phyloP scores from a whole-genome alignment of 2,113 vertebrate species.

The Pterocles gutturalis region DNA sequence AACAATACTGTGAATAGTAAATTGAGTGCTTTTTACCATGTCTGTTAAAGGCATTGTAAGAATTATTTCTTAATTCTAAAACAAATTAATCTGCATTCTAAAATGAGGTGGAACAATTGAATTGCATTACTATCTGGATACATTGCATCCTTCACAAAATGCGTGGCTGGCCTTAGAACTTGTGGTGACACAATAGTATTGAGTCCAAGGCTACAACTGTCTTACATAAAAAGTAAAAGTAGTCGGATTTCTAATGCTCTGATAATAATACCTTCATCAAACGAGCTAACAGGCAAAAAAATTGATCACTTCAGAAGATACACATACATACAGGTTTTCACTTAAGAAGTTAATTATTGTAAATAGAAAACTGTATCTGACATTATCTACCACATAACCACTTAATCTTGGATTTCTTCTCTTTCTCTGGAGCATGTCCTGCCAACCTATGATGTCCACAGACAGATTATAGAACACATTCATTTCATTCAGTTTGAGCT shows the following conservation, averaged over 20 bases:
- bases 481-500: not conserved
- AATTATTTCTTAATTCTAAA: not conserved
- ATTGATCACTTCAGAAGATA: not conserved
- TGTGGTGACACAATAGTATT: accelerated
- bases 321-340: not conserved
- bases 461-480: not conserved
- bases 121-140: not conserved
- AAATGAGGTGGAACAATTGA: not conserved
- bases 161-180: not conserved
- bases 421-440: not conserved
- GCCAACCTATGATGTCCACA: not conserved
- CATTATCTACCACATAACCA: not conserved
- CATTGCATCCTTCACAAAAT: not conserved
- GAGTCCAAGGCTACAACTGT: not conserved
- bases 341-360: not conserved
- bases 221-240: not conserved
- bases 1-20: not conserved
- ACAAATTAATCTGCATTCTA: not conserved
- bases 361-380: not conserved
- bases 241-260: not conserved
- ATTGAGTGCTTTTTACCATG: not conserved
- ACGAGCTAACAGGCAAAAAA: not conserved
- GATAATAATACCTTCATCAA: not conserved
- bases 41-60: not conserved
- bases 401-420: not conserved